A percentile compares a stretch with the other conserved stretches of the same genome.
These are phyloP conservation scores for Grammomys surdaster DNA, from an alignment of 2,113 vertebrate species.

Conservation along the genomic window DNA sequence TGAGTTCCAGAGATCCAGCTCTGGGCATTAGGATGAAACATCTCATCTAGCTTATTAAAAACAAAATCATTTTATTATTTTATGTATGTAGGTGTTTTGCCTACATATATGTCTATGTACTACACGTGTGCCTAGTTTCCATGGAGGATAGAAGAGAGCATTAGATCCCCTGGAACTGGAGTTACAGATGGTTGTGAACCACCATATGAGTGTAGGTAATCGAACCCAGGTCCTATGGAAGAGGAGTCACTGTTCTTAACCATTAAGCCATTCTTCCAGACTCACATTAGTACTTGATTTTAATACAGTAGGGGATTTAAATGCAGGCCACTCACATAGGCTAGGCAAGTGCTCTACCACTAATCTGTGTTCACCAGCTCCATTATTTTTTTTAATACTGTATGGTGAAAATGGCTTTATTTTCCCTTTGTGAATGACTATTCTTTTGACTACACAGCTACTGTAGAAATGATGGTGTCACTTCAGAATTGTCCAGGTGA, in stretches of 20 bases:
- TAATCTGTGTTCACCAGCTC: not conserved
- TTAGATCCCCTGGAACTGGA: not conserved
- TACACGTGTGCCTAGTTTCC: not conserved
- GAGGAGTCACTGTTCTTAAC: not conserved
- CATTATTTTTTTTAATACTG: not conserved
- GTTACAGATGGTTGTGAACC: not conserved
- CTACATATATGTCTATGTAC: not conserved
- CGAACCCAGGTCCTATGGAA: not conserved
- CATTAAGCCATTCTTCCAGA: not conserved
- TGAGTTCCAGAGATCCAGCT: not conserved
- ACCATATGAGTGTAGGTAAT: not conserved
- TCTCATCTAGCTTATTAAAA: not conserved
- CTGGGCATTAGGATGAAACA: not conserved
- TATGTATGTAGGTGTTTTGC: not conserved
- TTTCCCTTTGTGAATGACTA: not conserved
- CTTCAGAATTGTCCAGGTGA: not conserved
- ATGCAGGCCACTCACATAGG: not conserved
- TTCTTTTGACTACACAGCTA: not conserved
- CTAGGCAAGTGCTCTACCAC: not conserved
- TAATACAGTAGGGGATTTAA: not conserved
- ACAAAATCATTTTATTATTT: not conserved
- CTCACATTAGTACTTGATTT: not conserved
- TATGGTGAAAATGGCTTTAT: not conserved
- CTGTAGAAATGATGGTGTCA: not conserved
- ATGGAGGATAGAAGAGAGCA: not conserved